A percentile compares a stretch with the other conserved stretches of the same genome.
Evolutionary conservation across 2,797 vertebrate genomes (phyloP).

Genomic region (Xerus rutilus): DNA sequence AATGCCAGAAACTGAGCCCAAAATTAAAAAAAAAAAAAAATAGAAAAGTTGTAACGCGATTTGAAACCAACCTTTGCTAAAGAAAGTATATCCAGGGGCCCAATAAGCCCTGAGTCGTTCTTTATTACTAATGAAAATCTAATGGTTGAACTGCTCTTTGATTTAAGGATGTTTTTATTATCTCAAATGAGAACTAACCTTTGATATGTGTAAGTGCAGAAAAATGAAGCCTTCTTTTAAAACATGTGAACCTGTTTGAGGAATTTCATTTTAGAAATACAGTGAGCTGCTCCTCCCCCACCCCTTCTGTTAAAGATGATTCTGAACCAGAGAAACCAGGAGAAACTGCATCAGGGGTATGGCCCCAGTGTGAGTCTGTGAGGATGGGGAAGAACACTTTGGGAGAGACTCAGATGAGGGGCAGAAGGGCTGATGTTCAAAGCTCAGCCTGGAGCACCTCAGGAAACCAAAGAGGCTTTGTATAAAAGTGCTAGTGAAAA

Average conservation of each 20-base stretch:
- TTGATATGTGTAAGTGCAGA: background rate
- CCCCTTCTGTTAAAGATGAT: background rate
- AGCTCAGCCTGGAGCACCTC: background rate
- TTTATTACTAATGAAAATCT: background rate
- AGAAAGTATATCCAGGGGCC: background rate
- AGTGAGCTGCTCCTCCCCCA: background rate
- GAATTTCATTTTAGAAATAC: conserved; percentile 25
- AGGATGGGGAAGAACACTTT: background rate
- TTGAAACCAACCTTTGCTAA: background rate
- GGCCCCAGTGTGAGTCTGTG: background rate
- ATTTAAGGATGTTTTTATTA: background rate
- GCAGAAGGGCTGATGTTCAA: background rate
- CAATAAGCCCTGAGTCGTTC: background rate
- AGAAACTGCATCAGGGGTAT: background rate
- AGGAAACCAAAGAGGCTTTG: background rate
- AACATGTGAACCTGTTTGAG: background rate
- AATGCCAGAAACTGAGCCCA: background rate
- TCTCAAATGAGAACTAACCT: conserved; percentile 34
- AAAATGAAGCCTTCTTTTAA: conserved; percentile 39
- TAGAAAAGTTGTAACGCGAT: background rate
- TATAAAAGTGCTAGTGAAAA: background rate
- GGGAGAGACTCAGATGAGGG: background rate
- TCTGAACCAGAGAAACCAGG: background rate
- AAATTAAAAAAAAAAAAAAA: background rate
- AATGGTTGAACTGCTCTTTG: background rate